Conservation (phyloP, 2,113 vertebrate species). For the Gymnocephalus cernua region DNA sequence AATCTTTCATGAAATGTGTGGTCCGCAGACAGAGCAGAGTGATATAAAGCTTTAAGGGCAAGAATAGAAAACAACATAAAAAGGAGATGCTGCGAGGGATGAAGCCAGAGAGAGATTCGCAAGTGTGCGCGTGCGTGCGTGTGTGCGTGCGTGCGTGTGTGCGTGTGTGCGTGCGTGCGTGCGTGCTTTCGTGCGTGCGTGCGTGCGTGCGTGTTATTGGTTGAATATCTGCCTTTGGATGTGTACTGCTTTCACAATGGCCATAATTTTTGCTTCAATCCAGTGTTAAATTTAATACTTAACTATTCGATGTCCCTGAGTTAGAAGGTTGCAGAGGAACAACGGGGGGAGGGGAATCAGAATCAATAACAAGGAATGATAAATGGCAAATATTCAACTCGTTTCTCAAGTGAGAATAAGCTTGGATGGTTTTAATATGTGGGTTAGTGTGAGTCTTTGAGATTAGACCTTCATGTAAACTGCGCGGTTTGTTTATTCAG, state of each 20-base stretch:
- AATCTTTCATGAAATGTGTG: constrained; percentile 38
- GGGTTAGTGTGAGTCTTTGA: neutral
- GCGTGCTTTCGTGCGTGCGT: neutral
- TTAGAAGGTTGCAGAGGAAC: neutral
- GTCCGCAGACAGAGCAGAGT: constrained; percentile 17
- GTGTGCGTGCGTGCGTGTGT: neutral
- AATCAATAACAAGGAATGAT: neutral
- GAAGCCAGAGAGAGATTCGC: constrained; percentile 9
- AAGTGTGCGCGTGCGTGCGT: neutral
- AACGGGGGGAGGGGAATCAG: neutral
- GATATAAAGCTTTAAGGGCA: constrained; percentile 23
- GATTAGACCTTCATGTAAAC: neutral
- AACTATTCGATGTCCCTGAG: constrained; percentile 4
- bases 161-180: constrained; percentile 2
- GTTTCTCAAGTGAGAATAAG: neutral
- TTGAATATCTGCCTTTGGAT: constrained; percentile 24
- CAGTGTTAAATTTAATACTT: constrained; percentile 14
- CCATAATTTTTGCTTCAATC: neutral
- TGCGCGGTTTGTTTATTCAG: too few relatives aligned
- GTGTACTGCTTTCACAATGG: neutral
- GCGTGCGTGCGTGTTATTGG: constrained; percentile 3
- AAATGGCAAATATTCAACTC: neutral
- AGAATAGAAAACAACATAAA: constrained; percentile 26
- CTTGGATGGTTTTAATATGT: neutral
- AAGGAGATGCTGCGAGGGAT: constrained; percentile 7